A percentile compares a stretch with the other conserved stretches of the same genome.
phyloP scores from a whole-genome alignment of 2,888 invertebrate genomes.

The Orthosia cruda region DNA sequence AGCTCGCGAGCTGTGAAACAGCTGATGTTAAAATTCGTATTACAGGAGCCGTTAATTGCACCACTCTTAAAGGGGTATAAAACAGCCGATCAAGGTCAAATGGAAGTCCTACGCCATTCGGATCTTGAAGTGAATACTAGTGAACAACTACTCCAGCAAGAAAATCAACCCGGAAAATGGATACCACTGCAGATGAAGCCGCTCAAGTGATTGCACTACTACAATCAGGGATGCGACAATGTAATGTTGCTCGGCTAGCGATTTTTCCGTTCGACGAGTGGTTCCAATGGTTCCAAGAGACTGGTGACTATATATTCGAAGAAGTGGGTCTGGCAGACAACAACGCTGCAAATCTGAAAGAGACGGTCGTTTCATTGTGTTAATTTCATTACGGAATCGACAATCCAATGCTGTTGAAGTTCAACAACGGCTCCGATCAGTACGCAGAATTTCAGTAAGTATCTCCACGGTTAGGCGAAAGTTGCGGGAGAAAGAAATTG shows the following conservation, averaged over 20 bases:
- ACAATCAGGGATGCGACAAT: not conserved
- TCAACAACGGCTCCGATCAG: too few relatives aligned
- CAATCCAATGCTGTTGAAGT: too few relatives aligned
- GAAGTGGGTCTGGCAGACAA: too few relatives aligned
- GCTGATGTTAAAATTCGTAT: not conserved
- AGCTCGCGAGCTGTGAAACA: too few relatives aligned
- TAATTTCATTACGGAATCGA: too few relatives aligned
- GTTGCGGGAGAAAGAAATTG: too few relatives aligned
- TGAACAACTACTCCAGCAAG: not conserved
- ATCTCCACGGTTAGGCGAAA: too few relatives aligned
- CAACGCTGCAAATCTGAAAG: too few relatives aligned
- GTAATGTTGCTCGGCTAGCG: not conserved
- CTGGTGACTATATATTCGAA: not conserved
- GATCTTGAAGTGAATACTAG: not conserved
- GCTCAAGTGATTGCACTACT: not conserved
- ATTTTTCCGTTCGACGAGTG: not conserved
- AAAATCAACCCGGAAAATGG: not conserved
- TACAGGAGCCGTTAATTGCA: not conserved
- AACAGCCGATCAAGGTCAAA: not conserved
- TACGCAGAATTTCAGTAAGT: too few relatives aligned
- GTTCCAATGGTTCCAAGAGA: not conserved
- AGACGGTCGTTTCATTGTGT: too few relatives aligned
- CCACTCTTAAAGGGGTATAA: not conserved
- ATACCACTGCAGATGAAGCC: conserved; percentile 3
- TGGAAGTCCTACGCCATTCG: not conserved